Conservation (phyloP, 2,113 vertebrate species). For the Anolis sagrei region DNA sequence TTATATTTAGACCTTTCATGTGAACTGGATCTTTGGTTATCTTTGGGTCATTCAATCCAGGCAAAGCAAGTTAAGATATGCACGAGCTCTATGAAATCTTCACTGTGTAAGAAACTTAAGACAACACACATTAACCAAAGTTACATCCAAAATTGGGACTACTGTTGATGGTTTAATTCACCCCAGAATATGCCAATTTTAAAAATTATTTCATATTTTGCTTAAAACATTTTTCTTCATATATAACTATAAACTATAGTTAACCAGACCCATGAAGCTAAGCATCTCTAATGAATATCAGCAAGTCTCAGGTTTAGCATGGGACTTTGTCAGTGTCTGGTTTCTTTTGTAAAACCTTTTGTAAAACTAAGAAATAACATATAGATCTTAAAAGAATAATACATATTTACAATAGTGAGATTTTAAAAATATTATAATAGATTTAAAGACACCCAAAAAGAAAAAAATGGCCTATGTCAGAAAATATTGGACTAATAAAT, state of each 20-base stretch:
- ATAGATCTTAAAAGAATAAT: neutral
- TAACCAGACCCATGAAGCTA: too few relatives aligned
- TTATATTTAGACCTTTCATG: neutral
- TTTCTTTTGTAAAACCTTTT: too few relatives aligned
- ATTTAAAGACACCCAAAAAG: neutral
- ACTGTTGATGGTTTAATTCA: neutral
- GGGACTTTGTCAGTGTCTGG: neutral
- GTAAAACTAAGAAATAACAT: neutral
- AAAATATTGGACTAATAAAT: neutral
- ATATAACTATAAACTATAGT: neutral
- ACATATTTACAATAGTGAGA: neutral
- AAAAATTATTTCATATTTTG: neutral
- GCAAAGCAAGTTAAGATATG: neutral
- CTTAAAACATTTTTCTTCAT: neutral
- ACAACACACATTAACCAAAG: neutral
- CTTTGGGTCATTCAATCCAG: neutral
- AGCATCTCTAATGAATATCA: neutral
- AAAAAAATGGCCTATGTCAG: neutral
- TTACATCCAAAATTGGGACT: neutral
- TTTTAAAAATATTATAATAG: neutral
- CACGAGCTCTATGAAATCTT: neutral
- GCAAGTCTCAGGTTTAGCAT: neutral
- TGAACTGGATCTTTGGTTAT: neutral
- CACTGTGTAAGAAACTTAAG: neutral
- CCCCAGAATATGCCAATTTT: neutral